A percentile compares a stretch with the other conserved stretches of the same genome.
Evolutionary conservation across 2,797 vertebrate genomes (phyloP).

Genomic region (Syngnathus rostellatus): DNA sequence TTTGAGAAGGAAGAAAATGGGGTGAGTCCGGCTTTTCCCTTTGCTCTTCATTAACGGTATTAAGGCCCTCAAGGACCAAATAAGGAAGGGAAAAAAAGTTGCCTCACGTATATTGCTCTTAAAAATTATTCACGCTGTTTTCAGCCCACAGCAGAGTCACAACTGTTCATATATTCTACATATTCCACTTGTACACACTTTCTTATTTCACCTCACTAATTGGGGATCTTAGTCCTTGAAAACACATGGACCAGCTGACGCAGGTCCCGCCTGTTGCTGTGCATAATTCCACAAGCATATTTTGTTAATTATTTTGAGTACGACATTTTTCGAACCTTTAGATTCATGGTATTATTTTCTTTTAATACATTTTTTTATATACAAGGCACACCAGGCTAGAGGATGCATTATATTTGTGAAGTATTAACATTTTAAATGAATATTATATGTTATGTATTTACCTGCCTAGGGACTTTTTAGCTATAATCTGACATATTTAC

Average conservation of each 20-base stretch:
- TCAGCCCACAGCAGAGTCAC: constrained; percentile 35
- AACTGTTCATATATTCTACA: constrained; percentile 50
- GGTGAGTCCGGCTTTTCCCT: constrained; percentile 11
- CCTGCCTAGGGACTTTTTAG: too few relatives aligned
- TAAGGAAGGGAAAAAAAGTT: constrained; percentile 22
- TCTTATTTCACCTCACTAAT: neutral
- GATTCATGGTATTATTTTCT: too few relatives aligned
- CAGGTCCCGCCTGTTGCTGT: neutral
- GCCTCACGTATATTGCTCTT: constrained; percentile 27
- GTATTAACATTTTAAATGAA: too few relatives aligned
- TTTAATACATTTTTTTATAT: too few relatives aligned
- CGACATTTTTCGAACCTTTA: too few relatives aligned
- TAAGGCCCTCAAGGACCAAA: constrained; percentile 20
- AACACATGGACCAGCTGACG: neutral
- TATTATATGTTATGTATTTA: too few relatives aligned
- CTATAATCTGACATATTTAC: too few relatives aligned
- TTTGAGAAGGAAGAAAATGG: neutral
- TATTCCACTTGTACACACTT: constrained; percentile 11
- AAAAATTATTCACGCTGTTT: constrained; percentile 55
- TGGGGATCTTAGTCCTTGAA: neutral
- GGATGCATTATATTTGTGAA: too few relatives aligned
- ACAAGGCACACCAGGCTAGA: too few relatives aligned
- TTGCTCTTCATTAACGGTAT: constrained; percentile 29
- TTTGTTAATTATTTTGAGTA: too few relatives aligned
- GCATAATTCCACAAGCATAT: too few relatives aligned